These are phyloP conservation scores for Leistus spinibarbis DNA, from an alignment of 2,888 invertebrate species.

Conservation along the genomic window DNA sequence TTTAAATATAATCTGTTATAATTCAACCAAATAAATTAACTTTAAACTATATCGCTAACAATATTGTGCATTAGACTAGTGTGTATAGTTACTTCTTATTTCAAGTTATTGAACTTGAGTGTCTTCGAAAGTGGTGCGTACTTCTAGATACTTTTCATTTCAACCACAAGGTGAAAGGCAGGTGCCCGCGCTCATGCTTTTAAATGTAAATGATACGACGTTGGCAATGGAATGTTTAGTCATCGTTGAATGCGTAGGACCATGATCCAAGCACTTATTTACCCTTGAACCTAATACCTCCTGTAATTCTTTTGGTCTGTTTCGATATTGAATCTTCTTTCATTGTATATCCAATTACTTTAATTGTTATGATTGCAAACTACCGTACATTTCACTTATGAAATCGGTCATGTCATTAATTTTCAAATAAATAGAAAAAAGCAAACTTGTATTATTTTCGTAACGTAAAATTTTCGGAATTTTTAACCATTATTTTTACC, in stretches of 20 bases:
- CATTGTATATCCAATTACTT: too few relatives aligned
- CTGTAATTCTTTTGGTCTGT: too few relatives aligned
- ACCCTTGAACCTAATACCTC: neutral
- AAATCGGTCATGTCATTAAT: too few relatives aligned
- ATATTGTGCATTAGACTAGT: neutral
- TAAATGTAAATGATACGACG: neutral
- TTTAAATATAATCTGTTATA: neutral
- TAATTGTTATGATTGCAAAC: too few relatives aligned
- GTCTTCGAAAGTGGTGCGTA: neutral
- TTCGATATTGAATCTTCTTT: too few relatives aligned
- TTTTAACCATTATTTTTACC: too few relatives aligned
- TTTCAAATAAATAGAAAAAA: too few relatives aligned
- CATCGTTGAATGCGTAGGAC: neutral
- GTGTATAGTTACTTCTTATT: neutral
- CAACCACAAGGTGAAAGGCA: neutral
- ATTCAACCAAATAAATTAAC: neutral
- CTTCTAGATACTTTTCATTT: neutral
- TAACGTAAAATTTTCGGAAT: too few relatives aligned
- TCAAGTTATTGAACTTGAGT: neutral
- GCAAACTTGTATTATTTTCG: too few relatives aligned
- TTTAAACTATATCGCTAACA: neutral
- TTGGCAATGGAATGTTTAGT: neutral
- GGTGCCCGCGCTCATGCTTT: neutral
- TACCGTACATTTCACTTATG: too few relatives aligned
- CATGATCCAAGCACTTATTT: neutral